A percentile compares a stretch with the other conserved stretches of the same genome.
phyloP scores from a whole-genome alignment of 2,888 invertebrate genomes.

The Melanostoma scalare region DNA sequence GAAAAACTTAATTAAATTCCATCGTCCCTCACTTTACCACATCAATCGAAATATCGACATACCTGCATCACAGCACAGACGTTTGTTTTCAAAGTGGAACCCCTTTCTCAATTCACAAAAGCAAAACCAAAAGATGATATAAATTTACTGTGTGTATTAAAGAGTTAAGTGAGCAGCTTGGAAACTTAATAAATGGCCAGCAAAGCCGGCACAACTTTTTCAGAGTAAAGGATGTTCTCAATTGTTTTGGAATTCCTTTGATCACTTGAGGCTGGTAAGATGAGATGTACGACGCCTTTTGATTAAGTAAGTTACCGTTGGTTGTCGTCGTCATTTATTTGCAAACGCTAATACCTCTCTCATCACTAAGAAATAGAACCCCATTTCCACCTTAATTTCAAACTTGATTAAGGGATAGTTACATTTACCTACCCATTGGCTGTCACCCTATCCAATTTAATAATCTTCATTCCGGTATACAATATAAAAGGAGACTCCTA shows the following conservation, averaged over 20 bases:
- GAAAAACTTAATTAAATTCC: constrained; percentile 23
- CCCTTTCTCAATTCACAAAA: background rate
- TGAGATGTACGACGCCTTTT: constrained; percentile 24
- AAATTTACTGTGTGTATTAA: constrained; percentile 54
- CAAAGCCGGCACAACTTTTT: constrained; percentile 38
- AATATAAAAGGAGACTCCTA: background rate
- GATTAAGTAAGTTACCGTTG: constrained; percentile 53
- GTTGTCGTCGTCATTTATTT: constrained; percentile 21
- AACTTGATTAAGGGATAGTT: constrained; percentile 50
- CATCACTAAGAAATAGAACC: constrained; percentile 30
- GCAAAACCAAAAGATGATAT: constrained; percentile 20
- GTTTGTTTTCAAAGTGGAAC: constrained; percentile 21
- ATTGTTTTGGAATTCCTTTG: constrained; percentile 56
- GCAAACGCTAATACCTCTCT: constrained; percentile 46
- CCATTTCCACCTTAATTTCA: constrained; percentile 21
- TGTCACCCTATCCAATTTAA: background rate
- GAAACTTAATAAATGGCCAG: constrained; percentile 55
- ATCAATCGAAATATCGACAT: constrained; percentile 21
- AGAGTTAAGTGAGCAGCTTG: constrained; percentile 46
- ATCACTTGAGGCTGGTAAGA: constrained; percentile 1
- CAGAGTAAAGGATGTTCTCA: constrained; percentile 29
- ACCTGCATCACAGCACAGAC: constrained; percentile 4
- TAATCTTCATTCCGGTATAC: background rate
- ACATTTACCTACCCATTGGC: background rate
- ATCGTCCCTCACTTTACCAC: constrained; percentile 1